Base-by-base conservation (phyloP, 2,888 invertebrate genomes). In the Pomacea canaliculata region DNA sequence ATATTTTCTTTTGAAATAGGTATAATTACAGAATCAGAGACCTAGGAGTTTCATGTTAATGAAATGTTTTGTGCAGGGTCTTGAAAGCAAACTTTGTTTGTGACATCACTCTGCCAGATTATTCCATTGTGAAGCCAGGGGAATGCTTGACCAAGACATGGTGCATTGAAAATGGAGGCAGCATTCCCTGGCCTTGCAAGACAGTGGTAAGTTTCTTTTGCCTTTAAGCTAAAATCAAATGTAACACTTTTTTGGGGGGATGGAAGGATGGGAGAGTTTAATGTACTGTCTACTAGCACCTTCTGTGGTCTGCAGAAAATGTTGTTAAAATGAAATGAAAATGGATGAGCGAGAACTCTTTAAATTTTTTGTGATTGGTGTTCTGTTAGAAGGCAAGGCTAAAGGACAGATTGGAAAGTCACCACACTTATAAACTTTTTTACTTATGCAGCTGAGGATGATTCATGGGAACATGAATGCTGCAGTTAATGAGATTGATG, bases 161-260 rank as follows among this genome's bases (percentile, higher is more conserved):
- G 91, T 82, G 84, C 66, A 84, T 91, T 80, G 80, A 84, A 73
- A 91, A 91, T 81, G 86, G 85, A 72, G 91, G 91, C 10, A 85
- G 81, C 72, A 79, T 78, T 13, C 81, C 81, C n/a, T 90, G 90
- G 90, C 84, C 84, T n/a, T 73, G 79, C 7, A 77, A 81, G 37
- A 90, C 89, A 8, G 86, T 84, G 84, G 89, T 89, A 73, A 76
- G 81, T 76, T 19, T 19, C 12, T 68, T 12, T 68, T 27, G 9
- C 48, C 23, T 4, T 4, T 63, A 19, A 19, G 12, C 19, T 63
- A 16, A 19, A 63, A 18, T 18, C 10, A 63, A 63, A 16, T 16
- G 16, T 63, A 18, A 12, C 63, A 63, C 19, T 27, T 12, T 63
- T 63, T 18, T 23, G 10, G 16, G n/a, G 60, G 7, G 60, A 23